Evolutionary conservation across 2,113 vertebrate genomes (phyloP), one percentile per base, ranked within the genome.

Genomic region (Rhagologus leucostigma): DNA sequence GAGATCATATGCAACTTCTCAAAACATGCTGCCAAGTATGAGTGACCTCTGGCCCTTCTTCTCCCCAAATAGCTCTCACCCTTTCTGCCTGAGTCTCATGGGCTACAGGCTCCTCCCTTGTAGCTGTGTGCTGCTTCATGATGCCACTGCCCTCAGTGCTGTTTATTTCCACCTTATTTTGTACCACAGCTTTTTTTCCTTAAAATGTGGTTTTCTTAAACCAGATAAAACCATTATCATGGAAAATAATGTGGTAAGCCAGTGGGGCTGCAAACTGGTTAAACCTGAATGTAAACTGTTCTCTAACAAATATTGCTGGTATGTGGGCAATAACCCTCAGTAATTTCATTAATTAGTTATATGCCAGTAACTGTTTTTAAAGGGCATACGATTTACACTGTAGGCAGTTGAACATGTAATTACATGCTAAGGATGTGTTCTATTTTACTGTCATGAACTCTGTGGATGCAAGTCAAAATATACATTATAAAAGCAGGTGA

Each of bases 281-380:
- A 93, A 93, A 93, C 74, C 16, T 78, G 86, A 90, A 90, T 64
- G 29, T 84, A 95, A 89, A 87, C 32, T 73, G 15, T 90, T 95
- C 65, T 77, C 39, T 79, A 86, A 73, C 1, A 1, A 96, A 89
- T 82, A 79, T n/a, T 90, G 70, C 30, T 85, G 55, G 49, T 71
- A 87, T 68, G 81, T 71, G 37, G 78, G 47, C 83, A 92, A 79
- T 56, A 93, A 55, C 37, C 8, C 39, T 73, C 39, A 93, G 92
- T 95, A 95, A 94, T 93, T 86, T 93, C 17, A 87, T 96, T 95
- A 91, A 77, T 95, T 93, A 91, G 37, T 69, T 92, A 46, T 78
- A 81, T 73, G 42, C 33, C 77, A 84, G 89, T 84, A 93, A 92
- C 67, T 77, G 69, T 91, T 94, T 93, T 92, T 88, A 87, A 87